Evolutionary conservation across 2,113 vertebrate genomes (phyloP).

Genomic region (Dinomys branickii): DNA sequence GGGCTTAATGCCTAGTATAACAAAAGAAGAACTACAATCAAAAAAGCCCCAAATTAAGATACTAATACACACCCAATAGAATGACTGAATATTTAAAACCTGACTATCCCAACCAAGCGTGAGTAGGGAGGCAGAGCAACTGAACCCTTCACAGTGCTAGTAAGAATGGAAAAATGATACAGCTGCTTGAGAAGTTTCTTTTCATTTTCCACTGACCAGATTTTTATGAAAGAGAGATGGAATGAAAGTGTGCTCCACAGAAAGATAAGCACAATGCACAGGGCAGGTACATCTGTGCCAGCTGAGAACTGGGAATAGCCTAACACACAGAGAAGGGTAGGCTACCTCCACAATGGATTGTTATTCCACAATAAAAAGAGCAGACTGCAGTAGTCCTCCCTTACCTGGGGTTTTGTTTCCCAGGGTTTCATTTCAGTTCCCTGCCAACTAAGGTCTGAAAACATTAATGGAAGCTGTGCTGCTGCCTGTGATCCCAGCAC

Average conservation of each 20-base stretch:
- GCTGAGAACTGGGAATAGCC: not conserved
- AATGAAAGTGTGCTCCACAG: not conserved
- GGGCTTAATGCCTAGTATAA: not conserved
- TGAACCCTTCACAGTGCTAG: no score
- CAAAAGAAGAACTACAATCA: not conserved
- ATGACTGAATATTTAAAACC: not conserved
- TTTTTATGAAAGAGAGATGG: not conserved
- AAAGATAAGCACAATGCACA: not conserved
- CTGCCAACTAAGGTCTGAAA: not conserved
- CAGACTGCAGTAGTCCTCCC: not conserved
- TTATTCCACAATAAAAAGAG: not conserved
- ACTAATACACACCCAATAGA: not conserved
- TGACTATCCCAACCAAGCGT: rapidly evolving
- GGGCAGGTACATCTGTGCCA: not conserved
- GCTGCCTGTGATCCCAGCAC: not conserved
- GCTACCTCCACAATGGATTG: not conserved
- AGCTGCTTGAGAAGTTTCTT: not conserved
- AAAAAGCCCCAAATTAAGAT: not conserved
- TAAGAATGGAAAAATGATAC: not conserved
- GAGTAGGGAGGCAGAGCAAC: no score
- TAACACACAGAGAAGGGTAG: not conserved
- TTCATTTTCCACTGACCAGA: not conserved
- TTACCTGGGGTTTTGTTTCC: not conserved
- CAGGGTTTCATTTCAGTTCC: not conserved
- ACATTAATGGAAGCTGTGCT: not conserved